A percentile compares a stretch with the other conserved stretches of the same genome.
These are phyloP conservation scores for Abramis brama DNA, from an alignment of 2,113 vertebrate genomes.

Conservation along the genomic window DNA sequence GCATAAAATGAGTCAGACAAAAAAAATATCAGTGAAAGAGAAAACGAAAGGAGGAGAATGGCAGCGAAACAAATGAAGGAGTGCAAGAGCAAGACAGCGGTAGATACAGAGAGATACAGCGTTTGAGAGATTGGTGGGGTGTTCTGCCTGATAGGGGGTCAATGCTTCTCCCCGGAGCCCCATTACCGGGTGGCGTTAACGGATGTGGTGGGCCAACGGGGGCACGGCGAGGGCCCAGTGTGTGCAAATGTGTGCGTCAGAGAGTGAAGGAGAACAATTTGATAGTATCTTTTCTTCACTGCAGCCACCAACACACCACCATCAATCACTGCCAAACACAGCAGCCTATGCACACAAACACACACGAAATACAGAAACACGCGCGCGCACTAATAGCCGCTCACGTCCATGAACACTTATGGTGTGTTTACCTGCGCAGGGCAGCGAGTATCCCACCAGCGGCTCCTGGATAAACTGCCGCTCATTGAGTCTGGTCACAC, in stretches of 20 bases:
- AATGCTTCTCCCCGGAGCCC: slow-evolving; percentile 48
- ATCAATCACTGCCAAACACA: slow-evolving; percentile 61
- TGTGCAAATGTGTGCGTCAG: slow-evolving; percentile 31
- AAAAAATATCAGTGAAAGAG: neutral
- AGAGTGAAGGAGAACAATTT: slow-evolving; percentile 39
- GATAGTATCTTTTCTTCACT: slow-evolving; percentile 56
- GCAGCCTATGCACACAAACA: neutral
- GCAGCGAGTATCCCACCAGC: slow-evolving; percentile 86
- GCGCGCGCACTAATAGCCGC: slow-evolving; percentile 7
- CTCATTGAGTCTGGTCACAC: slow-evolving; percentile 85
- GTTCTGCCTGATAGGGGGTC: slow-evolving; percentile 51
- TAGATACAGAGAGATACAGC: slow-evolving; percentile 38
- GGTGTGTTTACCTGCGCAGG: slow-evolving; percentile 83
- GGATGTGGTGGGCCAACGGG: slow-evolving; percentile 54
- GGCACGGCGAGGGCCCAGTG: slow-evolving; percentile 25
- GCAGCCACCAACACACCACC: slow-evolving; percentile 38
- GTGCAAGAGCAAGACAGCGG: neutral
- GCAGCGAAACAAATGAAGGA: slow-evolving; percentile 29
- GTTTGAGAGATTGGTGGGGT: slow-evolving; percentile 40
- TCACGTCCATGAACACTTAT: neutral
- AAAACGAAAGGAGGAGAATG: neutral
- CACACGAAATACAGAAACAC: slow-evolving; percentile 18
- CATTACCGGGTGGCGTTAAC: slow-evolving; percentile 64
- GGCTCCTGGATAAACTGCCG: slow-evolving; percentile 82
- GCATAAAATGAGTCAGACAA: neutral